Conservation (phyloP, 30 jellyfish, hydroid and myxozoan species). For the Aurelia coerulea region DNA sequence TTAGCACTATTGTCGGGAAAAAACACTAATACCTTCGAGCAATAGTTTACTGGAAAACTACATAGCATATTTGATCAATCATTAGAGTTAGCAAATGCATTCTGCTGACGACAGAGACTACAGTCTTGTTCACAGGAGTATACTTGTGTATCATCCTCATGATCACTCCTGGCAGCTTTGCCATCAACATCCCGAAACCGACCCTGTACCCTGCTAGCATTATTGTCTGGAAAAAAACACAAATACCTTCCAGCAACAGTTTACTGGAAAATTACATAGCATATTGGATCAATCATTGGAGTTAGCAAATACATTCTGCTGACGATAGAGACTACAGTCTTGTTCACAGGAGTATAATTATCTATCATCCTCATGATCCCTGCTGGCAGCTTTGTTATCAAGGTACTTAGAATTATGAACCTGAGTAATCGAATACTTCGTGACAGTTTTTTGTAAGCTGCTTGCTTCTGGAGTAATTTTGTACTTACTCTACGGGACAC, state of each 20-base stretch:
- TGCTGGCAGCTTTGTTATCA: conserved; percentile 1
- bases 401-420: not conserved
- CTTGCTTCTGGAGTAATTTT: not conserved
- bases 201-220: too few relatives aligned
- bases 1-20: too few relatives aligned
- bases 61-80: conserved; percentile 18
- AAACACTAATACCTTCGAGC: too few relatives aligned
- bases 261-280: not conserved
- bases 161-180: conserved; percentile 1
- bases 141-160: not conserved
- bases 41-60: not conserved
- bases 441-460: not conserved
- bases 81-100: not conserved
- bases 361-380: not conserved
- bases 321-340: not conserved
- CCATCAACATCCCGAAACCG: not conserved
- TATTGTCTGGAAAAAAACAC: too few relatives aligned
- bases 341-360: not conserved
- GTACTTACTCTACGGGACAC: not conserved
- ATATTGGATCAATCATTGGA: conserved; percentile 17
- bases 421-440: not conserved
- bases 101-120: not conserved
- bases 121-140: not conserved
- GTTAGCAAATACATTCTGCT: not conserved
- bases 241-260: too few relatives aligned